A percentile compares a stretch with the other conserved stretches of the same genome.
Conservation (phyloP, 2,888 invertebrate species). For the Synanthedon tipuliformis region DNA sequence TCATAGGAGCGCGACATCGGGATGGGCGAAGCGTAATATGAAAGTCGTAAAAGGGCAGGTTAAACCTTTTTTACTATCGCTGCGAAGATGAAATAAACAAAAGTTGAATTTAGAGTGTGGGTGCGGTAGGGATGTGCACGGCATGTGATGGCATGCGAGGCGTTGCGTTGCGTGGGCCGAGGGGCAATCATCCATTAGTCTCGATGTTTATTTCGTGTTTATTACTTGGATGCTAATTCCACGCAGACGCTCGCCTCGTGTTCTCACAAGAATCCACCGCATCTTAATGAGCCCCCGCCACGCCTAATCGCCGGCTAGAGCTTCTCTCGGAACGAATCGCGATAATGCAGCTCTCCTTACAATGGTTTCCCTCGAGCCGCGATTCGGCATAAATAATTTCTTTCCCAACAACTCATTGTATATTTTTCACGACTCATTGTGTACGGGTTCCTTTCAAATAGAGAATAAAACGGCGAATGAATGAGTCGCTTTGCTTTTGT, state of each 20-base stretch:
- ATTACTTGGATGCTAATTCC: constrained; percentile 49
- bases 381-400: constrained; percentile 35
- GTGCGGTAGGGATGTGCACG: constrained; percentile 8
- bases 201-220: constrained; percentile 59
- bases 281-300: constrained; percentile 32
- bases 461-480: constrained; percentile 46
- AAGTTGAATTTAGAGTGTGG: constrained; percentile 32
- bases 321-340: constrained; percentile 34
- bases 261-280: constrained; percentile 21
- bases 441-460: constrained; percentile 44
- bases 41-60: constrained; percentile 27
- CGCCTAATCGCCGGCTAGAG: constrained; percentile 25
- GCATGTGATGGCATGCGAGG: constrained; percentile 8
- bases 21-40: constrained; percentile 32
- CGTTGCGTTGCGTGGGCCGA: constrained; percentile 6
- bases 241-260: constrained; percentile 29
- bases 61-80: constrained; percentile 40
- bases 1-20: constrained; percentile 8
- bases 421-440: constrained; percentile 58
- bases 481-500: constrained; percentile 44
- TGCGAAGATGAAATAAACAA: constrained; percentile 47
- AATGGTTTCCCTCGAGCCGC: constrained; percentile 37
- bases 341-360: constrained; percentile 36
- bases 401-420: constrained; percentile 44
- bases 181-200: constrained; percentile 56